phyloP scores from a whole-genome alignment of 2,113 vertebrate species.

The Callithrix jacchus region DNA sequence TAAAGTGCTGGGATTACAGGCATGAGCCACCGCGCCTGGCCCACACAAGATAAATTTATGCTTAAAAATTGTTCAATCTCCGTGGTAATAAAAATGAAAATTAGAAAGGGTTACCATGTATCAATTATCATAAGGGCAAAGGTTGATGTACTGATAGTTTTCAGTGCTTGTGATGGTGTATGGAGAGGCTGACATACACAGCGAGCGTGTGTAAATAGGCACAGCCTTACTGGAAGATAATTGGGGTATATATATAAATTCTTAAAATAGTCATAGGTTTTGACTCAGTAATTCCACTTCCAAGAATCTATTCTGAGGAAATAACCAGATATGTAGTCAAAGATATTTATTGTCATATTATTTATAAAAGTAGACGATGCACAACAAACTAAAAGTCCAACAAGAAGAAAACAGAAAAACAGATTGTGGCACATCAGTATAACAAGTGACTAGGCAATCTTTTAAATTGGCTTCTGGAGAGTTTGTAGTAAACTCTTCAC shows the following conservation, averaged over 20 bases:
- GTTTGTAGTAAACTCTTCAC: neutral
- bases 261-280: constrained; percentile 69
- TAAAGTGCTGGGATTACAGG: too few relatives aligned
- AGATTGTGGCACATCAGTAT: neutral
- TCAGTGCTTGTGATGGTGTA: neutral
- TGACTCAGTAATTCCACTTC: constrained; percentile 64
- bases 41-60: neutral
- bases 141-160: neutral
- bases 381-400: neutral
- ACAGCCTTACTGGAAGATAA: constrained; percentile 38
- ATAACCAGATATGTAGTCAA: constrained; percentile 40
- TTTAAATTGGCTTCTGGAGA: neutral
- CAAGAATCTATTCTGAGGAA: constrained; percentile 68
- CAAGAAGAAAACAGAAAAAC: neutral
- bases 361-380: neutral
- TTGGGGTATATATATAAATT: neutral
- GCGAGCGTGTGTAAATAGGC: neutral
- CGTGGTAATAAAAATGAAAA: neutral
- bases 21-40: too few relatives aligned
- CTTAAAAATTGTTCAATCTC: neutral
- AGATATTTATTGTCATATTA: neutral
- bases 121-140: neutral
- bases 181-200: neutral
- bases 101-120: neutral
- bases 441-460: neutral